phyloP scores from a whole-genome alignment of 2,888 invertebrate genomes.

The Drosophila cognata region DNA sequence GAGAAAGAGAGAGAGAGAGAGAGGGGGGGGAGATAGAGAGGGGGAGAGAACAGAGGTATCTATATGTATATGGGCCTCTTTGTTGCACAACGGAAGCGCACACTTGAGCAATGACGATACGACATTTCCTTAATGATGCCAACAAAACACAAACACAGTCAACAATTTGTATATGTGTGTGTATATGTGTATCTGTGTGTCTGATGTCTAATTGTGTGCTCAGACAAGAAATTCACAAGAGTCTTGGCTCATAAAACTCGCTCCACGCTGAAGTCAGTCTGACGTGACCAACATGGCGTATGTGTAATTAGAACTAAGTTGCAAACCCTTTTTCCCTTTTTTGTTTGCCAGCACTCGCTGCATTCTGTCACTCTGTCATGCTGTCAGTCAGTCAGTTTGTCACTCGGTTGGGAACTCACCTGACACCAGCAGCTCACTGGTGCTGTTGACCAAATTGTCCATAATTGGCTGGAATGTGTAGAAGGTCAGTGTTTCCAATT shows the following conservation, averaged over 20 bases:
- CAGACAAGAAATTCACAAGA: slow-evolving; percentile 45
- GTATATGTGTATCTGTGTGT: slow-evolving; percentile 17
- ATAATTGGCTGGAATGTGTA: slow-evolving; percentile 91
- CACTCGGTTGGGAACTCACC: slow-evolving; percentile 86
- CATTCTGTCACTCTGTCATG: slow-evolving; percentile 20
- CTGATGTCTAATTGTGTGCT: slow-evolving; percentile 51
- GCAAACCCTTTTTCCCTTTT: slow-evolving; percentile 30
- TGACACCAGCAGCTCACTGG: slow-evolving; percentile 91
- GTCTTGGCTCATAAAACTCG: slow-evolving; percentile 50
- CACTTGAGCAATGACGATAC: slow-evolving; percentile 80
- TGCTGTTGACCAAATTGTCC: slow-evolving; percentile 90
- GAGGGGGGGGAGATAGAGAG: slow-evolving; percentile 6
- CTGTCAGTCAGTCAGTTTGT: slow-evolving; percentile 22
- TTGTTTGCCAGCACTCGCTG: slow-evolving; percentile 2
- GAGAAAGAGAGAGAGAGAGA: slow-evolving; percentile 25
- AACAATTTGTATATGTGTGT: slow-evolving; percentile 10
- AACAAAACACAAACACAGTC: slow-evolving; percentile 47
- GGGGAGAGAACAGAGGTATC: neutral
- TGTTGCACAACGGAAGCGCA: slow-evolving; percentile 71
- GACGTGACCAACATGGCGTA: slow-evolving; percentile 58
- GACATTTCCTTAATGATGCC: slow-evolving; percentile 83
- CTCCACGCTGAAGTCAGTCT: slow-evolving; percentile 6
- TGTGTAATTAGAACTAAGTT: slow-evolving; percentile 75
- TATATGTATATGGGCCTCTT: slow-evolving; percentile 3
- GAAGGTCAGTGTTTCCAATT: slow-evolving; percentile 90